Conservation (phyloP, 2,797 vertebrate species). For the Sebastes hubbsi region DNA sequence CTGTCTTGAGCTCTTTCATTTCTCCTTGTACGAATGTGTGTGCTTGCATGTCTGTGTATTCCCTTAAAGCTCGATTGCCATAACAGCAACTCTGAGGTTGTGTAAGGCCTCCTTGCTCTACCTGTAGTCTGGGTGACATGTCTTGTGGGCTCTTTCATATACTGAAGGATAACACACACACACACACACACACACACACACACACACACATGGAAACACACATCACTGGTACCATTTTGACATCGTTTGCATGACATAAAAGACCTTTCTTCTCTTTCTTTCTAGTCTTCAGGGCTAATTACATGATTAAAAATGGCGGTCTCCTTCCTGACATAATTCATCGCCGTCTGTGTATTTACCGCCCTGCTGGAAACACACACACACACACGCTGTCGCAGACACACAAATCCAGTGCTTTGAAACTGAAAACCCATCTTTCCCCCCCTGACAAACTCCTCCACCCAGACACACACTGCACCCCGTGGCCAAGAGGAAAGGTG, state of each 20-base stretch:
- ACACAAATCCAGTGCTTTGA: constrained; percentile 76
- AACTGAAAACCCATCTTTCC: constrained; percentile 76
- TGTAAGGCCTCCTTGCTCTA: constrained; percentile 13
- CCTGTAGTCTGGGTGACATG: constrained; percentile 37
- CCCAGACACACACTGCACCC: constrained; percentile 15
- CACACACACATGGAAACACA: not conserved
- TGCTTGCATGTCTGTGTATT: not conserved
- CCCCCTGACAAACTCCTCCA: constrained; percentile 5
- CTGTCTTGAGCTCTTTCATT: not conserved
- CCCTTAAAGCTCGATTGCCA: constrained; percentile 27
- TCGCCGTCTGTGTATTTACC: constrained; percentile 59
- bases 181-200: too few species aligned
- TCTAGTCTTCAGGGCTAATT: constrained; percentile 81
- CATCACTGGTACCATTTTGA: constrained; percentile 17
- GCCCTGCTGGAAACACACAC: constrained; percentile 32
- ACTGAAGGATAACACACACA: not conserved
- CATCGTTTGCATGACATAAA: constrained; percentile 41
- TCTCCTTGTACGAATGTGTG: not conserved
- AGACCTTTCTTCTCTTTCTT: constrained; percentile 46
- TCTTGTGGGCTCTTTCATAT: not conserved
- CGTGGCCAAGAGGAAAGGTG: constrained; percentile 46
- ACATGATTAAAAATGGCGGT: constrained; percentile 82
- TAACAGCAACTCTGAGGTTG: constrained; percentile 19
- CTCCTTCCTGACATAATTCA: constrained; percentile 82
- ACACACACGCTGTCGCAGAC: not conserved